phyloP scores from a whole-genome alignment of 2,797 vertebrate species.

The Propithecus deckenii region DNA sequence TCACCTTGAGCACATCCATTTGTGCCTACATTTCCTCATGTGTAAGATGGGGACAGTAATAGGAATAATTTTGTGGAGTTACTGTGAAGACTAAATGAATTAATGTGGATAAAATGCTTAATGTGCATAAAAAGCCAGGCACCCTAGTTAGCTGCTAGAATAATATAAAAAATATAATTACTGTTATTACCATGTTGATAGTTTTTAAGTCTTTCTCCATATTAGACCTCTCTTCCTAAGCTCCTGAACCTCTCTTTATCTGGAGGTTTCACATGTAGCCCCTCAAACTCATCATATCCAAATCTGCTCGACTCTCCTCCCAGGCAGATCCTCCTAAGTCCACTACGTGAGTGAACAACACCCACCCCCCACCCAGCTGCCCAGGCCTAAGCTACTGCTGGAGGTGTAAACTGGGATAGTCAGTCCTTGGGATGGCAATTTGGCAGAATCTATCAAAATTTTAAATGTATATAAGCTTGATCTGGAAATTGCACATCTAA shows the following conservation, averaged over 20 bases:
- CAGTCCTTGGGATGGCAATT: neutral
- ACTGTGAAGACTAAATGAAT: neutral
- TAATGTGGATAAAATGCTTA: neutral
- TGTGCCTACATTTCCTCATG: neutral
- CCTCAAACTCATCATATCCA: neutral
- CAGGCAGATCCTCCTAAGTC: neutral
- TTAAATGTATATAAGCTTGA: neutral
- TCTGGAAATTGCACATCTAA: neutral
- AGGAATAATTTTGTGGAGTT: neutral
- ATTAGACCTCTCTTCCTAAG: neutral
- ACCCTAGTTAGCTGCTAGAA: neutral
- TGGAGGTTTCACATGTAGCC: neutral
- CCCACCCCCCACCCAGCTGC: neutral
- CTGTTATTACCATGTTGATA: neutral
- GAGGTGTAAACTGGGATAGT: neutral
- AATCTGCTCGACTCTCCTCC: neutral
- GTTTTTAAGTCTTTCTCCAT: neutral
- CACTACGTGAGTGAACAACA: neutral
- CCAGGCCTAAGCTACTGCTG: neutral
- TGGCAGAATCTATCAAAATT: neutral
- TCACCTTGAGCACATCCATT: neutral
- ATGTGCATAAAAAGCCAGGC: neutral
- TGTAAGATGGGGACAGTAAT: neutral
- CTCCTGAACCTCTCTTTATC: neutral
- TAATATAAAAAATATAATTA: neutral